phyloP scores from a whole-genome alignment of 1,140 invertebrate genomes.

The honey bee (Apis mellifera) region DNA sequence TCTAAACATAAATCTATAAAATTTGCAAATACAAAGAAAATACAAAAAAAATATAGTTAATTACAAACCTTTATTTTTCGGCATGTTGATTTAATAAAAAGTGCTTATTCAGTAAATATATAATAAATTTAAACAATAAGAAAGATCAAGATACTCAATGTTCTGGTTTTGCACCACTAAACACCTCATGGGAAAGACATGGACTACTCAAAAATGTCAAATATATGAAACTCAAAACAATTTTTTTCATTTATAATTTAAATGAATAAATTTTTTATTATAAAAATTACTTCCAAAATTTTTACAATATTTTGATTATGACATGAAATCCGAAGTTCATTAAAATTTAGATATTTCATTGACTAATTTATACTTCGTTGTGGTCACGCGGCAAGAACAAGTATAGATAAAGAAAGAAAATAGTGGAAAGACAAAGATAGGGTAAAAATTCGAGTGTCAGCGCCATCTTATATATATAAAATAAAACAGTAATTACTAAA shows the following conservation, averaged over 20 bases:
- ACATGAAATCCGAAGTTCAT: neutral
- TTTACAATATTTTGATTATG: neutral
- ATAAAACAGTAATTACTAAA: too few species aligned
- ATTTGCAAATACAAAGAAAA: neutral
- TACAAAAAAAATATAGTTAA: neutral
- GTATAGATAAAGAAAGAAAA: too few species aligned
- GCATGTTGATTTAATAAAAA: conserved; percentile 80
- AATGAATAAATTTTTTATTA: too few species aligned
- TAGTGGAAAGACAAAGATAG: too few species aligned
- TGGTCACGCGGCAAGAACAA: too few species aligned
- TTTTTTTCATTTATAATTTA: neutral
- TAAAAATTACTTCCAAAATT: neutral
- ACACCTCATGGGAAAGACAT: conserved; percentile 22
- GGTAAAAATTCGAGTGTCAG: too few species aligned
- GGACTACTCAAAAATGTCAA: conserved; percentile 7
- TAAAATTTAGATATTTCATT: conserved; percentile 1
- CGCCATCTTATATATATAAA: too few species aligned
- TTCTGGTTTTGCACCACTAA: neutral
- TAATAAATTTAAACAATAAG: neutral
- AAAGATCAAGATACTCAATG: neutral
- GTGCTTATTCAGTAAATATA: neutral
- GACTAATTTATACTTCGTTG: neutral
- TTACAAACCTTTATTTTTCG: conserved; percentile 86
- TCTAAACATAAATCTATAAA: conserved; percentile 21
- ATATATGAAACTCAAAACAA: neutral